Percentiles rank a stretch among this genome's conserved stretches.
phyloP scores from a whole-genome alignment of 2,797 vertebrate species.

The Pseudochirops corinnae region DNA sequence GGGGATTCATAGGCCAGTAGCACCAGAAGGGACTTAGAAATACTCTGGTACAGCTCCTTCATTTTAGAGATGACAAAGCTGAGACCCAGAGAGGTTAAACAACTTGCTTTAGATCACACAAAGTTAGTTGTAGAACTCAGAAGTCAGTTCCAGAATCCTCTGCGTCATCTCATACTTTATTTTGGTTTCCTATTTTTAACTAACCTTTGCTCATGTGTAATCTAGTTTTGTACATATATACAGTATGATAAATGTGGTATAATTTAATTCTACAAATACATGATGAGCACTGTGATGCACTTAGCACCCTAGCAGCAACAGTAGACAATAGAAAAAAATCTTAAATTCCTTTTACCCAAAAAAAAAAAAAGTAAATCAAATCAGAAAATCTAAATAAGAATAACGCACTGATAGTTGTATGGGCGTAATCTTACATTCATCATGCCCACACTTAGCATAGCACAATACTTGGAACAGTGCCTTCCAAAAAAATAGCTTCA shows the following conservation, averaged over 20 bases:
- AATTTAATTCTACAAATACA: neutral
- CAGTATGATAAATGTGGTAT: neutral
- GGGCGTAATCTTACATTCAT: neutral
- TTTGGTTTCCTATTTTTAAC: neutral
- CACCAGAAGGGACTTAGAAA: neutral
- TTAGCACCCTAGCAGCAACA: neutral
- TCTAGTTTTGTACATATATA: neutral
- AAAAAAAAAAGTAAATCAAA: conserved; percentile 8
- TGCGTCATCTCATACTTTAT: accelerated
- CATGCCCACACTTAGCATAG: conserved; percentile 3
- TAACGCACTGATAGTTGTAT: neutral
- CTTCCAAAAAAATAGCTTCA: neutral
- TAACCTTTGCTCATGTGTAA: neutral
- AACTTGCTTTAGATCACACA: neutral
- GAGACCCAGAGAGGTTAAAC: neutral
- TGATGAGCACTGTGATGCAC: neutral
- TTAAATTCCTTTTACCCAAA: neutral
- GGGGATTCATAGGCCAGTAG: neutral
- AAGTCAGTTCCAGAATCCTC: neutral
- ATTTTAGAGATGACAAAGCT: conserved; percentile 1
- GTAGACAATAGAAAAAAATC: neutral
- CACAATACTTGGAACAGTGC: neutral
- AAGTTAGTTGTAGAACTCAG: neutral
- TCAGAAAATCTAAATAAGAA: neutral
- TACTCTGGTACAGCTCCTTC: neutral